Evolutionary conservation across 2,888 invertebrate genomes (phyloP).

Genomic region (Tanypteryx hageni): DNA sequence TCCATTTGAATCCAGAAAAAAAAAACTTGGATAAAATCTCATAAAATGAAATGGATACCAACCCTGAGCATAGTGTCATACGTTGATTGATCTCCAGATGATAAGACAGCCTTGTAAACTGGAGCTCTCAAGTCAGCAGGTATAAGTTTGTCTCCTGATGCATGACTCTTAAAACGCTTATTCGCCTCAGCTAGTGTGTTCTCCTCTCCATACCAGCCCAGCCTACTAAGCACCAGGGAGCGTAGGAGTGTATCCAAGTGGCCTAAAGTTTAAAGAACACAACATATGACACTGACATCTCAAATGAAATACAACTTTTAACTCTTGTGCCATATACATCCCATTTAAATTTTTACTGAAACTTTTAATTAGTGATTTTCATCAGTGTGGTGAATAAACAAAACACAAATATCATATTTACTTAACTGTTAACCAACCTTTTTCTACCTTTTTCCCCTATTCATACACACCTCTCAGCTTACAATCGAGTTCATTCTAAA

Average conservation of each 20-base stretch:
- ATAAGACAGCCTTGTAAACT: slow-evolving; percentile 91
- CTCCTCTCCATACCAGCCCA: slow-evolving; percentile 90
- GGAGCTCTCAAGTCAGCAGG: slow-evolving; percentile 92
- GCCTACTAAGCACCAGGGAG: slow-evolving; percentile 87
- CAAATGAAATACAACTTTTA: not conserved
- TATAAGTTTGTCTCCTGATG: slow-evolving; percentile 79
- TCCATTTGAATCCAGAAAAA: not conserved
- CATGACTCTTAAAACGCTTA: slow-evolving; percentile 82
- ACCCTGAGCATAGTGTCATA: slow-evolving; percentile 87
- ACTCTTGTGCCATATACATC: too few species aligned
- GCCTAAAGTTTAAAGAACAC: slow-evolving; percentile 72
- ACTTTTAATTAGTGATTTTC: too few species aligned
- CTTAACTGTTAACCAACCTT: too few species aligned
- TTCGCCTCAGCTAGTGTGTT: slow-evolving; percentile 87
- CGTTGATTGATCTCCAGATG: slow-evolving; percentile 82
- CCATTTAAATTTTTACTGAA: too few species aligned
- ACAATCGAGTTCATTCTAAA: too few species aligned
- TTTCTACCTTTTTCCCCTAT: too few species aligned
- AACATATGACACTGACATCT: not conserved
- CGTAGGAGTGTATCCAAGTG: slow-evolving; percentile 92
- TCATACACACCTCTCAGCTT: too few species aligned
- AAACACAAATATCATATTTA: too few species aligned
- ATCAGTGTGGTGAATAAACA: too few species aligned
- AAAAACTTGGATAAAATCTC: not conserved
- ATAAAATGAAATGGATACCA: slow-evolving; percentile 66